These are phyloP conservation scores for Onychostoma macrolepis DNA, from an alignment of 2,113 vertebrate species.

Conservation along the genomic window DNA sequence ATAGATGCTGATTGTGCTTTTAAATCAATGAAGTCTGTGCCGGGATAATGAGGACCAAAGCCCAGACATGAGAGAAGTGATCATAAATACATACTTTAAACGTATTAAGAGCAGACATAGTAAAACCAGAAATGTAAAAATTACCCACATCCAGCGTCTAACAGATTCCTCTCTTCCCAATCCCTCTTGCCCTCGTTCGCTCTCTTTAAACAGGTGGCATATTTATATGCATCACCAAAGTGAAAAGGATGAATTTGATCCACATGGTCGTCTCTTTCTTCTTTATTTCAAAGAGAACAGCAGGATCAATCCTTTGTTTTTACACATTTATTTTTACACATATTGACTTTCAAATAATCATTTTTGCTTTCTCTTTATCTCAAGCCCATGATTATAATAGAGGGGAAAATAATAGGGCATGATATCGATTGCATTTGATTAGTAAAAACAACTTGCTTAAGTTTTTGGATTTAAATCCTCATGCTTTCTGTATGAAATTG, in stretches of 20 bases:
- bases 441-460: neutral
- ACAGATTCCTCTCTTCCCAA: slow-evolving; percentile 12
- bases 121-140: slow-evolving; percentile 42
- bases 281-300: slow-evolving; percentile 65
- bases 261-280: slow-evolving; percentile 51
- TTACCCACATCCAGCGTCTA: slow-evolving; percentile 21
- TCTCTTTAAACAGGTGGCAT: slow-evolving; percentile 69
- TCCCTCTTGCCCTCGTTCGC: slow-evolving; percentile 36
- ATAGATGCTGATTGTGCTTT: slow-evolving; percentile 75
- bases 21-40: slow-evolving; percentile 61
- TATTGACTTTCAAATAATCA: slow-evolving; percentile 36
- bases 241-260: slow-evolving; percentile 56
- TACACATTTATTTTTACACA: slow-evolving; percentile 35
- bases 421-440: slow-evolving; percentile 18
- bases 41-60: slow-evolving; percentile 57
- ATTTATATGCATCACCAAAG: slow-evolving; percentile 58
- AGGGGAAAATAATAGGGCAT: slow-evolving; percentile 3
- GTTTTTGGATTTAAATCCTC: neutral
- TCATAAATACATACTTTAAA: slow-evolving; percentile 56
- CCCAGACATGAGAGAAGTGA: slow-evolving; percentile 53
- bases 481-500: neutral
- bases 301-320: slow-evolving; percentile 52
- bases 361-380: slow-evolving; percentile 18
- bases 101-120: slow-evolving; percentile 44
- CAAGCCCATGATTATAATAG: slow-evolving; percentile 17